Conservation (phyloP, 1,140 invertebrate species). For the Bombus polaris region DNA sequence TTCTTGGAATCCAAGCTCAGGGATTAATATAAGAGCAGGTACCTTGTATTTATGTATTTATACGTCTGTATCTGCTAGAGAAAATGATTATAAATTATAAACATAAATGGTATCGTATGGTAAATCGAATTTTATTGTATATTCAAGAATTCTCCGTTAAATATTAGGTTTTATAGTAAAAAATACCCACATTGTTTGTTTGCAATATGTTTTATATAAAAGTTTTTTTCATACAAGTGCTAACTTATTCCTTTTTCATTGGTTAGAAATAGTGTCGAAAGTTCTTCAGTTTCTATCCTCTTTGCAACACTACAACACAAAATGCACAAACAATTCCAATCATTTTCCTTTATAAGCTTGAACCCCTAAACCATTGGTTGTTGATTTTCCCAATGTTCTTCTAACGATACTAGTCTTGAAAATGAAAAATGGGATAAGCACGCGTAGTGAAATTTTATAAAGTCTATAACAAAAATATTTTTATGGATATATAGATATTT, state of each 20-base stretch:
- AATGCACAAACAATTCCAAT: neutral
- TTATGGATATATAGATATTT: too few relatives aligned
- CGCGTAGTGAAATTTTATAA: too few relatives aligned
- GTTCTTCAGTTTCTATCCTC: neutral
- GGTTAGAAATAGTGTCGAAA: too few relatives aligned
- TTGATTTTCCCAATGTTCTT: too few relatives aligned
- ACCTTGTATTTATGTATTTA: neutral
- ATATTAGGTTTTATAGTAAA: neutral
- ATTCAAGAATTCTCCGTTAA: neutral
- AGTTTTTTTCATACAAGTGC: rapidly evolving
- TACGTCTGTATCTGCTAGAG: neutral
- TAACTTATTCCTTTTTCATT: too few relatives aligned
- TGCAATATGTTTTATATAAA: neutral
- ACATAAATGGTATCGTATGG: neutral
- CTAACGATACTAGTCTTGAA: too few relatives aligned
- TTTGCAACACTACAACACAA: too few relatives aligned
- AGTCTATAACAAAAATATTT: too few relatives aligned
- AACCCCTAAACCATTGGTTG: too few relatives aligned
- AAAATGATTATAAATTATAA: too few relatives aligned
- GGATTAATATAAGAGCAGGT: neutral
- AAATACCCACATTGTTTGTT: neutral
- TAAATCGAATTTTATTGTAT: neutral
- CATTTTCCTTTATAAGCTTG: neutral
- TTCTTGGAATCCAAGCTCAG: neutral
- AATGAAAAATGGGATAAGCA: too few relatives aligned